A percentile compares a stretch with the other conserved stretches of the same genome.
Conservation (phyloP, 2,888 invertebrate genomes). For the Lithophane socia region DNA sequence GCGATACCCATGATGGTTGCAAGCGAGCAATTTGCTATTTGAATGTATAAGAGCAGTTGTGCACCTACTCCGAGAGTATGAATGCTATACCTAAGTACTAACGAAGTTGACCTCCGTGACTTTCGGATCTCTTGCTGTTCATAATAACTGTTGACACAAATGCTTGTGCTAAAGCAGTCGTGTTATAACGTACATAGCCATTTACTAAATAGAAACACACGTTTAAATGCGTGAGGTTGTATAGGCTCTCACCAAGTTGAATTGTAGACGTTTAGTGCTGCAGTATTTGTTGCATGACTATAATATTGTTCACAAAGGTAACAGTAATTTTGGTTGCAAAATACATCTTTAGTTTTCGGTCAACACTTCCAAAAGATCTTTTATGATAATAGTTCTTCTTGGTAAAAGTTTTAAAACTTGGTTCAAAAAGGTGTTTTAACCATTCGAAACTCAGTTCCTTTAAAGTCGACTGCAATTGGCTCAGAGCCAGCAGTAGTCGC, state of each 20-base stretch:
- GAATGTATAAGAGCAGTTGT: slow-evolving; percentile 46
- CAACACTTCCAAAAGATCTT: slow-evolving; percentile 13
- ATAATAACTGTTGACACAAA: slow-evolving; percentile 55
- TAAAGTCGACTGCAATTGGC: slow-evolving; percentile 81
- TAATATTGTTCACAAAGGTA: slow-evolving; percentile 13
- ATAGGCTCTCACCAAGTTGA: slow-evolving; percentile 7
- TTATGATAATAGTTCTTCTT: slow-evolving; percentile 24
- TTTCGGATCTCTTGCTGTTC: slow-evolving; percentile 51
- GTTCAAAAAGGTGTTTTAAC: slow-evolving; percentile 70
- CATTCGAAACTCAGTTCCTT: slow-evolving; percentile 65
- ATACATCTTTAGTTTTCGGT: slow-evolving; percentile 5
- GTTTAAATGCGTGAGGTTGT: slow-evolving; percentile 28
- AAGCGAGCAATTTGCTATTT: slow-evolving; percentile 64
- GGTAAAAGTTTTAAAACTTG: slow-evolving; percentile 42
- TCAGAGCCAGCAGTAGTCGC: slow-evolving; percentile 76
- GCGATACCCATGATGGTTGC: slow-evolving; percentile 62
- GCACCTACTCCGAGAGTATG: slow-evolving; percentile 36
- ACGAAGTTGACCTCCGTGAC: slow-evolving; percentile 63
- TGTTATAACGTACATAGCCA: slow-evolving; percentile 31
- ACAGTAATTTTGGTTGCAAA: slow-evolving; percentile 17
- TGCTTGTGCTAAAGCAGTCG: slow-evolving; percentile 46
- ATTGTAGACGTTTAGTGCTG: slow-evolving; percentile 8
- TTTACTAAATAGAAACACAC: slow-evolving; percentile 42
- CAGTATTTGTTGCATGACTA: slow-evolving; percentile 28
- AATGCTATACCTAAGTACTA: slow-evolving; percentile 39